Base-by-base conservation (phyloP, 2,113 vertebrate species). In the Mixornis gularis region DNA sequence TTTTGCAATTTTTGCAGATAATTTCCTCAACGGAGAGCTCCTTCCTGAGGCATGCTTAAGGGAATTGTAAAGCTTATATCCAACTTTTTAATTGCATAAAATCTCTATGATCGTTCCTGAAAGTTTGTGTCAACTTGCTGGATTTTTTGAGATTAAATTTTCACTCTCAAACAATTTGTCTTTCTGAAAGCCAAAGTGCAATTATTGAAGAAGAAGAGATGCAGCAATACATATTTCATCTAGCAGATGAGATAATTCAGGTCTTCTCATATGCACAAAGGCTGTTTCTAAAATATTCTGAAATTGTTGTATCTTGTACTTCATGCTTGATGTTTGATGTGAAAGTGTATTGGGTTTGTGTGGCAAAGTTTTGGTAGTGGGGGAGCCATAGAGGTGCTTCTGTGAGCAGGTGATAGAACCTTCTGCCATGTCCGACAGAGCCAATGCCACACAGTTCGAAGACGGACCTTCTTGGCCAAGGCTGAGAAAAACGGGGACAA, bases 361-460 rank as follows among this genome's bases (percentile, higher is more conserved):
- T 25, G 19, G 16, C 36, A 34, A 34, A 51, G 25, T 59, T 51
- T 34, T 29, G 30, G 44, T 16, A 24, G 25, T 24, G 36, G 30
- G 15, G 15, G 9, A 41, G 17, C 16, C 43, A 49, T 44, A 41
- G 12, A 38, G 9, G 4, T 40, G 13, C 8, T 58, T 56, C 34
- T 59, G 11, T 34, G 53, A 69, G 30, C 24, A 40, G 53, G 6
- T 40, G 43, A 27, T 22, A 59, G 44, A 70, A 51, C 25, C 9
- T 43, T 22, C 25, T 70, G 44, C 19, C 10, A 9, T 24, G 25
- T 69, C 24, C 12, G 6, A 41, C 30, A 59, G 15, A 51, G 24
- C 4, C 65, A 69, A 3, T 29, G 12, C 10, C 19, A 51, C 30
- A 51, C 0, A 0, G 25, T 12, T 59, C 4, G 2, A 19, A 51